Evolutionary conservation across 2,888 invertebrate species (phyloP).

Genomic region (Drosophila melanosoma): DNA sequence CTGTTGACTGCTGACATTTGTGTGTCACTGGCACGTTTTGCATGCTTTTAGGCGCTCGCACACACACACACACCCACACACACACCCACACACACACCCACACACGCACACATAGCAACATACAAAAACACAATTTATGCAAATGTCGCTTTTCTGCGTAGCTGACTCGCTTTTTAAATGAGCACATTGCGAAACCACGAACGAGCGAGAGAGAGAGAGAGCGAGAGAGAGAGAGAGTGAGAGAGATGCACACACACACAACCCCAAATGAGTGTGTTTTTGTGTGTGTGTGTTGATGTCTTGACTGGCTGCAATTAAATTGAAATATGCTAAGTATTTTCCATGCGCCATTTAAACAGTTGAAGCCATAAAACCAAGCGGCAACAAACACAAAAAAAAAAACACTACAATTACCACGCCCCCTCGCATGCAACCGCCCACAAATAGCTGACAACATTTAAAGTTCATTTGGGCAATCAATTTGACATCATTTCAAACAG

Average conservation of each 20-base stretch:
- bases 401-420: constrained; percentile 1
- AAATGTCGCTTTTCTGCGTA: constrained; percentile 77
- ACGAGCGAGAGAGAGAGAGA: not conserved
- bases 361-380: constrained; percentile 25
- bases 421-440: not conserved
- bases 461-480: constrained; percentile 53
- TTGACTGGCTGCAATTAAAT: constrained; percentile 68
- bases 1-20: constrained; percentile 68
- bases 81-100: constrained; percentile 9
- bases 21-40: constrained; percentile 76
- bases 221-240: not conserved
- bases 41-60: constrained; percentile 62
- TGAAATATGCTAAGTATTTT: constrained; percentile 57
- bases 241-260: constrained; percentile 10
- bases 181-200: constrained; percentile 52
- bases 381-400: constrained; percentile 22
- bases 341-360: constrained; percentile 44
- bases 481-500: constrained; percentile 46
- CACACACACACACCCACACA: constrained; percentile 6
- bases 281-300: constrained; percentile 30
- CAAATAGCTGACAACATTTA: constrained; percentile 27
- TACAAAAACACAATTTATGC: constrained; percentile 57
- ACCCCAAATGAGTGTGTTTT: constrained; percentile 44
- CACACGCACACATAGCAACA: constrained; percentile 14
- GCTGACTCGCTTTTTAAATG: constrained; percentile 75